Base-by-base conservation (phyloP, 2,797 vertebrate species). In the Catharus ustulatus region DNA sequence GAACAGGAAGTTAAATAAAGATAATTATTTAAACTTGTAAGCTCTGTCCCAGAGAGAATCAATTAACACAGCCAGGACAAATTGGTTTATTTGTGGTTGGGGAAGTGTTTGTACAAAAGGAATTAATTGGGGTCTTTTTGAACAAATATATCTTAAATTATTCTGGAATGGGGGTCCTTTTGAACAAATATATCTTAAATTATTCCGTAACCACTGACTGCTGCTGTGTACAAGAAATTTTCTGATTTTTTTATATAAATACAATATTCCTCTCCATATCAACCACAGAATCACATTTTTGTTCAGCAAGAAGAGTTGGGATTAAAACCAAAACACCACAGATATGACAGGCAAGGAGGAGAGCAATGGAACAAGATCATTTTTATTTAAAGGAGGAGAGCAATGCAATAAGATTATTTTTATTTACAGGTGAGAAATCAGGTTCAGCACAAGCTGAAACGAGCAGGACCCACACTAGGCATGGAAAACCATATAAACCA, bases 71-170 rank as follows among this genome's bases (percentile, higher is more conserved):
- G n/a, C 19, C 24, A 66, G 12, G 29, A 83, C 16, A 84, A 34
- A 48, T 0, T 13, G 14, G 6, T 54, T 78, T 43, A 26, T 7
- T 9, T 5, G 0, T 9, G 19, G 4, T 23, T 69, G 52, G n/a
- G 16, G 4, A 67, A 42, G 42, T 27, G 49, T 10, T 48, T 6
- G 1, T 10, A 13, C 48, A 42, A 45, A 76, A 10, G 2, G 26
- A 72, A 82, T 55, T 43, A 54, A 72, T 2, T 32, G 4, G 20
- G 6, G 13, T 10, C 11, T 27, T 11, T 32, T 90, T 71, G 10
- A 81, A 72, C 2, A 9, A 17, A 16, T 18, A 4, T 19, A 1
- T 17, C 36, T 87, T 13, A 30, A 58, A 15, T 82, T 20, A 6
- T 19, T 67, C 27, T 26, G 43, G 49, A 92, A 62, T 3, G 24